Conservation (phyloP, 2,113 vertebrate genomes). For the Mustela nigripes region DNA sequence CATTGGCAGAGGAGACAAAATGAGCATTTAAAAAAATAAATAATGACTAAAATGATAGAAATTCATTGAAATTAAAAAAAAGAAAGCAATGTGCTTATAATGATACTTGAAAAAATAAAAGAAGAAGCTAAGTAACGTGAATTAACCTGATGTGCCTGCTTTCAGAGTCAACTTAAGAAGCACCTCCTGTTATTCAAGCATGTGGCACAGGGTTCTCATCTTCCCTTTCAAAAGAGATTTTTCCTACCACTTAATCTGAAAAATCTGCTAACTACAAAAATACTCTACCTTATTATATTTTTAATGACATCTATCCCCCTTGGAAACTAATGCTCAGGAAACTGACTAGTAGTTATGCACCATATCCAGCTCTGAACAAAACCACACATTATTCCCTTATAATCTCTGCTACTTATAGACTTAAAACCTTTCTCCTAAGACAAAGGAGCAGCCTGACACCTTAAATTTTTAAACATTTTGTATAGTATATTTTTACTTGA, state of each 20-base stretch:
- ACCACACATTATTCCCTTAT: not conserved
- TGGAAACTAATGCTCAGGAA: not conserved
- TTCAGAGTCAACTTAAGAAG: not conserved
- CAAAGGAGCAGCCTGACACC: not conserved
- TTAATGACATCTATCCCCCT: not conserved
- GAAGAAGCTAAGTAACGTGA: conserved; percentile 17
- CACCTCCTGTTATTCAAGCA: not conserved
- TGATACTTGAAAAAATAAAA: conserved; percentile 18
- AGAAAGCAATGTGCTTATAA: not conserved
- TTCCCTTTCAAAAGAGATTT: not conserved
- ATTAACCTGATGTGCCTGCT: not conserved
- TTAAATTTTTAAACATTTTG: conserved; percentile 35
- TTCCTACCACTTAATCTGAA: not conserved
- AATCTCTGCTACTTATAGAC: not conserved
- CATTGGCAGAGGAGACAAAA: not conserved
- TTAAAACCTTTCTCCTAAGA: conserved; percentile 17
- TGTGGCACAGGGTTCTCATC: not conserved
- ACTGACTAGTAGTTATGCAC: not conserved
- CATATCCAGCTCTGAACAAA: conserved; percentile 11
- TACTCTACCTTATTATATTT: not conserved
- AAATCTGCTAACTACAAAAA: not conserved
- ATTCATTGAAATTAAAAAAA: not conserved
- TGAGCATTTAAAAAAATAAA: not conserved
- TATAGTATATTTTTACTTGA: not conserved
- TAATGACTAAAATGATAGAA: not conserved